Conservation (phyloP, 2,888 invertebrate genomes). For the Cephus nigrinus region DNA sequence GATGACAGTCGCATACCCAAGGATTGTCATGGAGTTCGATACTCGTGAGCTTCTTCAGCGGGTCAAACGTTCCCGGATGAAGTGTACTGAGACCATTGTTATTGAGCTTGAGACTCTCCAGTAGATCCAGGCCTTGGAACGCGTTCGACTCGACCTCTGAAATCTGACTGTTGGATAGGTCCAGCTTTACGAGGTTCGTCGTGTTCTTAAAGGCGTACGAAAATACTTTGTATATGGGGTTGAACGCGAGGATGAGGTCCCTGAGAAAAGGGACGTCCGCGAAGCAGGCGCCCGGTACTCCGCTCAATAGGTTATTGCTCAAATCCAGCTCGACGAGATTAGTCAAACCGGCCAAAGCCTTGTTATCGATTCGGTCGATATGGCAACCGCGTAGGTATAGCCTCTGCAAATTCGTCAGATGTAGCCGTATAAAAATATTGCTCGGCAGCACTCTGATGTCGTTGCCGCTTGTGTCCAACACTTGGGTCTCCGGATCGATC, state of each 20-base stretch:
- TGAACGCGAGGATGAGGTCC: constrained; percentile 82
- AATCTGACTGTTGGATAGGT: constrained; percentile 85
- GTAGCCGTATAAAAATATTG: constrained; percentile 84
- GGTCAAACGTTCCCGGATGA: constrained; percentile 79
- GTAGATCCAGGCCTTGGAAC: constrained; percentile 80
- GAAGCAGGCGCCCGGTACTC: constrained; percentile 84
- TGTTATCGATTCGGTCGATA: constrained; percentile 86
- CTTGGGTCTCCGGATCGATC: constrained; percentile 90
- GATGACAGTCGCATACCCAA: constrained; percentile 88
- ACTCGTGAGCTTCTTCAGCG: constrained; percentile 78
- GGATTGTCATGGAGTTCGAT: constrained; percentile 89
- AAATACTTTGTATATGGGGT: constrained; percentile 85
- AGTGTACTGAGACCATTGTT: constrained; percentile 83
- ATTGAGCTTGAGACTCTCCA: constrained; percentile 84
- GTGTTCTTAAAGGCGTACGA: constrained; percentile 80
- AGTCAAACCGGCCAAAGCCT: constrained; percentile 86
- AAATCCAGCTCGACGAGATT: constrained; percentile 92
- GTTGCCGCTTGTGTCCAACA: constrained; percentile 89
- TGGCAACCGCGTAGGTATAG: constrained; percentile 86
- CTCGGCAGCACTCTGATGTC: constrained; percentile 85
- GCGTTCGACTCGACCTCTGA: constrained; percentile 81
- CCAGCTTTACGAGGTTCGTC: constrained; percentile 83
- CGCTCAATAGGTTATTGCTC: constrained; percentile 83
- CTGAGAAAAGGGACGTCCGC: constrained; percentile 83
- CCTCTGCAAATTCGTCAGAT: constrained; percentile 87